phyloP scores from a whole-genome alignment of 2,888 invertebrate species.

The Troilus luridus region DNA sequence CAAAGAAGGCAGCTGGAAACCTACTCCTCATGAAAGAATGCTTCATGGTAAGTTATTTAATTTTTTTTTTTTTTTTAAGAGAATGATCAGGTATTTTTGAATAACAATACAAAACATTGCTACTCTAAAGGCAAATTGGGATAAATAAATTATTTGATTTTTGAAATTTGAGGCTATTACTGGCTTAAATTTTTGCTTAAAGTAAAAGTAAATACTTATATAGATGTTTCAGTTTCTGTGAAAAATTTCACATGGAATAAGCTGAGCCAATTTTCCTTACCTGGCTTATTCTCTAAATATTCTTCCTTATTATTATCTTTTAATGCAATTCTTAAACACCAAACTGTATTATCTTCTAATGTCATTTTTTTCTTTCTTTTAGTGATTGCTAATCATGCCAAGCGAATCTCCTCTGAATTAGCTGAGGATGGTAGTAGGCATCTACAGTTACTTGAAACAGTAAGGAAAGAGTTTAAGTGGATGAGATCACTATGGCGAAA shows the following conservation, averaged over 20 bases:
- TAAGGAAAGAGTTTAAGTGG: slow-evolving; percentile 77
- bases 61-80: background rate
- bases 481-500: slow-evolving; percentile 69
- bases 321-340: too few species aligned
- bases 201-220: too few species aligned
- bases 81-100: background rate
- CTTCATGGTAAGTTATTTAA: slow-evolving; percentile 71
- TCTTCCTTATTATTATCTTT: too few species aligned
- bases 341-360: background rate
- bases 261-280: too few species aligned
- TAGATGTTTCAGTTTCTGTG: too few species aligned
- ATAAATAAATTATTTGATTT: too few species aligned
- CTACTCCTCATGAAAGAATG: slow-evolving; percentile 74
- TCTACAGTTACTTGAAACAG: slow-evolving; percentile 73
- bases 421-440: slow-evolving; percentile 72
- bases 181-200: too few species aligned
- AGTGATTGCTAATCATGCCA: slow-evolving; percentile 69
- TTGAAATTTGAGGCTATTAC: too few species aligned
- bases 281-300: too few species aligned
- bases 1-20: slow-evolving; percentile 76
- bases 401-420: slow-evolving; percentile 67
- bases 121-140: background rate
- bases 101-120: background rate
- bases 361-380: slow-evolving; percentile 65
- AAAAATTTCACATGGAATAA: too few species aligned